These are phyloP conservation scores for Drosophila takahashii DNA, from an alignment of 1,140 invertebrate genomes.

Conservation along the genomic window DNA sequence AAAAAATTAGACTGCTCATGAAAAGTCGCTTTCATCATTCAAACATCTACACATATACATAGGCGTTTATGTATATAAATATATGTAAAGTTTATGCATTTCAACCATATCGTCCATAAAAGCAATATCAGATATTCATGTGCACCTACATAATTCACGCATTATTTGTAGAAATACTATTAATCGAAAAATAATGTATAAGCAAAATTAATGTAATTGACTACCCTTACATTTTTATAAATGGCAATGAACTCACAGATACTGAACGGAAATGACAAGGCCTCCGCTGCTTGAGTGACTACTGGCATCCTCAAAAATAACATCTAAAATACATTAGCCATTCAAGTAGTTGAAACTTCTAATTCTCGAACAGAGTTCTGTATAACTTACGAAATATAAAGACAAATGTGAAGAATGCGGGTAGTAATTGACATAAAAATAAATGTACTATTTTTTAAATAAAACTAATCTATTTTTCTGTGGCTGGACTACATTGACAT, in stretches of 20 bases:
- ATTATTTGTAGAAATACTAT: conserved; percentile 38
- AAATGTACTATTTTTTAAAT: conserved; percentile 18
- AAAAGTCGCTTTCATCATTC: conserved; percentile 22
- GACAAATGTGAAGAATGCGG: conserved; percentile 14
- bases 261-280: not conserved
- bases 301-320: conserved; percentile 53
- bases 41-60: conserved; percentile 9
- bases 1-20: conserved; percentile 50
- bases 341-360: conserved; percentile 21
- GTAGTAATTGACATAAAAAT: conserved; percentile 45
- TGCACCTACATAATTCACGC: conserved; percentile 6
- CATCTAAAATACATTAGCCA: conserved; percentile 29
- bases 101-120: conserved; percentile 8
- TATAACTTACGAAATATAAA: conserved; percentile 15
- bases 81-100: conserved; percentile 39
- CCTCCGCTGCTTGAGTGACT: conserved; percentile 30
- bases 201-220: conserved; percentile 18
- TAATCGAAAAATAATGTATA: conserved; percentile 18
- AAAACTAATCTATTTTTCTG: not conserved
- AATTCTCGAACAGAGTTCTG: conserved; percentile 4
- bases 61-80: conserved; percentile 13
- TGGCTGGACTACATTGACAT: too few relatives aligned
- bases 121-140: conserved; percentile 5
- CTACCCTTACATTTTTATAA: conserved; percentile 22
- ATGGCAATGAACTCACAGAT: conserved; percentile 11